phyloP scores from a whole-genome alignment of 2,888 invertebrate species.

The Calameuta filiformis region DNA sequence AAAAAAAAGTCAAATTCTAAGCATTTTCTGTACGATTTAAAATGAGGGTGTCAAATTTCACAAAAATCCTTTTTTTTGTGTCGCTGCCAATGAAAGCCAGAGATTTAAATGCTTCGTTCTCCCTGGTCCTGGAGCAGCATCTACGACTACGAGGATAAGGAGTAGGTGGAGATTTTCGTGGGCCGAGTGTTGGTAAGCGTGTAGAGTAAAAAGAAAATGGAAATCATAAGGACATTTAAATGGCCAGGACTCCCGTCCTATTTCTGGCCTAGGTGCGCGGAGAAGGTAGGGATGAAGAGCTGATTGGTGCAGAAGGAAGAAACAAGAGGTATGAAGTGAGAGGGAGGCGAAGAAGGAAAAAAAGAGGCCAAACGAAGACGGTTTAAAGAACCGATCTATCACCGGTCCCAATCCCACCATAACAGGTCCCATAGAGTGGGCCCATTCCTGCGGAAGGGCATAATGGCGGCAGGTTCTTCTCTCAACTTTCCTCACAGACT shows the following conservation, averaged over 20 bases:
- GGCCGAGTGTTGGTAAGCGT: too few species aligned
- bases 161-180: too few species aligned
- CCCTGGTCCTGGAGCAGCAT: too few species aligned
- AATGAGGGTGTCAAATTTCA: too few species aligned
- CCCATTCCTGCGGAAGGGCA: conserved; percentile 16
- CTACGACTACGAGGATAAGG: too few species aligned
- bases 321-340: neutral
- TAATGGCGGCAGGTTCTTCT: conserved; percentile 31
- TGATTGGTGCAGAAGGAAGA: neutral
- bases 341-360: neutral
- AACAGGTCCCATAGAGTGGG: conserved; percentile 34
- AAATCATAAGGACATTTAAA: neutral
- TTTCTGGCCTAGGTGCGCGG: neutral
- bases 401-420: conserved; percentile 25
- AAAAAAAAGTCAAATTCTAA: too few species aligned
- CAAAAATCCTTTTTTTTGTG: too few species aligned
- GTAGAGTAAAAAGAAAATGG: neutral
- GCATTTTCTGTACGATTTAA: too few species aligned
- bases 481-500: conserved; percentile 11
- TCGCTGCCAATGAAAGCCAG: too few species aligned
- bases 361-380: conserved; percentile 7
- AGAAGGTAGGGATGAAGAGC: neutral
- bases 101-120: too few species aligned
- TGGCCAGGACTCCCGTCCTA: neutral
- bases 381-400: conserved; percentile 37